Evolutionary conservation across 2,113 vertebrate genomes (phyloP).

Genomic region (Oreochromis spilurus): DNA sequence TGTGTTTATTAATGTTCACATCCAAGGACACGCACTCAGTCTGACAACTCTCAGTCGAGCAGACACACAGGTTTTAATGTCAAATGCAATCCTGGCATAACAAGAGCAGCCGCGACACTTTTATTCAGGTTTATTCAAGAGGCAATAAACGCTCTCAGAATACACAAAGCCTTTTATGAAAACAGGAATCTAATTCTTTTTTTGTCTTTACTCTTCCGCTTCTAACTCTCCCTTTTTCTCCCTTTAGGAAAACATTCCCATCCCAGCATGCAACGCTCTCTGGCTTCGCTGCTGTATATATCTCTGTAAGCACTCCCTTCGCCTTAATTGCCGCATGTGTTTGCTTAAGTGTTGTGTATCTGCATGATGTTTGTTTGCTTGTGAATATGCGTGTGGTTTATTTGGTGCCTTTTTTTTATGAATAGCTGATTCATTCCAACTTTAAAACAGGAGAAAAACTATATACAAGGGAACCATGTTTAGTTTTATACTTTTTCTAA

Average conservation of each 20-base stretch:
- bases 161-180: neutral
- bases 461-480: neutral
- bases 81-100: neutral
- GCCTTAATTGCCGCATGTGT: neutral
- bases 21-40: neutral
- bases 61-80: neutral
- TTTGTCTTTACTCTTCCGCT: neutral
- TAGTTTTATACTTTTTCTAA: neutral
- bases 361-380: neutral
- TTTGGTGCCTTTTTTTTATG: neutral
- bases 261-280: slow-evolving; percentile 97
- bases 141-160: neutral
- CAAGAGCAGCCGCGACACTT: neutral
- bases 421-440: neutral
- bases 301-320: slow-evolving; percentile 84
- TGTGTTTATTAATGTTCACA: slow-evolving; percentile 5
- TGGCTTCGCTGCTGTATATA: slow-evolving; percentile 92
- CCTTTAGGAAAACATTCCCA: slow-evolving; percentile 91
- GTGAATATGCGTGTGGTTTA: neutral
- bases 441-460: neutral
- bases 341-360: neutral
- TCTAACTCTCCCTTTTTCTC: slow-evolving; percentile 26
- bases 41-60: neutral
- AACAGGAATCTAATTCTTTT: neutral
- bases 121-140: neutral